phyloP scores from a whole-genome alignment of 1,140 invertebrate species.

The Galleria mellonella region DNA sequence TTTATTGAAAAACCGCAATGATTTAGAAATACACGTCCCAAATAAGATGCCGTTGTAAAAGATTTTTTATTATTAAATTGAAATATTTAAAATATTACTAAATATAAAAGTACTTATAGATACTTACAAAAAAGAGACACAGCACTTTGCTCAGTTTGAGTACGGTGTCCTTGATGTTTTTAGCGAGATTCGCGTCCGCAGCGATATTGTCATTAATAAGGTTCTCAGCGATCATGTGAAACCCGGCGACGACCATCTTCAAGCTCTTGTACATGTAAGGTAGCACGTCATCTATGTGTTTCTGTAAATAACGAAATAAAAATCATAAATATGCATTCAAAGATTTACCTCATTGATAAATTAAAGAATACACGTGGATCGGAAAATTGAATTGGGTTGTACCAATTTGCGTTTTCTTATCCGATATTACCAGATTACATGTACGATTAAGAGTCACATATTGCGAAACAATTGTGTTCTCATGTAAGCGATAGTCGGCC shows the following conservation, averaged over 20 bases:
- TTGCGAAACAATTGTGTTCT: slow-evolving; percentile 69
- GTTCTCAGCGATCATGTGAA: slow-evolving; percentile 32
- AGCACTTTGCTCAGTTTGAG: slow-evolving; percentile 47
- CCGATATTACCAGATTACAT: slow-evolving; percentile 35
- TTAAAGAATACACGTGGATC: no score
- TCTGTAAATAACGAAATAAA: slow-evolving; percentile 37
- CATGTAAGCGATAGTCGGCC: slow-evolving; percentile 63
- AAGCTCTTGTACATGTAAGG: slow-evolving; percentile 57
- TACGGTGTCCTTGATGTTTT: slow-evolving; percentile 38
- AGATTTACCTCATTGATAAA: slow-evolving; percentile 2
- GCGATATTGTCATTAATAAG: slow-evolving; percentile 32
- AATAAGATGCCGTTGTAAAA: no score
- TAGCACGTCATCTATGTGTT: slow-evolving; percentile 36
- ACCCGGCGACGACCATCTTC: slow-evolving; percentile 51
- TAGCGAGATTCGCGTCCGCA: slow-evolving; percentile 33
- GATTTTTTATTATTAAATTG: no score
- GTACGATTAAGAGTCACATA: slow-evolving; percentile 34
- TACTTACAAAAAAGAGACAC: slow-evolving; percentile 57
- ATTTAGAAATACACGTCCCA: no score
- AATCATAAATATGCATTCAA: no score
- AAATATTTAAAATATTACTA: no score
- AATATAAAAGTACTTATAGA: no score
- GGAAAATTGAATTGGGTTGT: neutral
- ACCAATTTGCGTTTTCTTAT: slow-evolving; percentile 7
- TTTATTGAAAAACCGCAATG: no score